Evolutionary conservation across 1,140 invertebrate genomes (phyloP).

Genomic region (Temnothorax nylanderi): DNA sequence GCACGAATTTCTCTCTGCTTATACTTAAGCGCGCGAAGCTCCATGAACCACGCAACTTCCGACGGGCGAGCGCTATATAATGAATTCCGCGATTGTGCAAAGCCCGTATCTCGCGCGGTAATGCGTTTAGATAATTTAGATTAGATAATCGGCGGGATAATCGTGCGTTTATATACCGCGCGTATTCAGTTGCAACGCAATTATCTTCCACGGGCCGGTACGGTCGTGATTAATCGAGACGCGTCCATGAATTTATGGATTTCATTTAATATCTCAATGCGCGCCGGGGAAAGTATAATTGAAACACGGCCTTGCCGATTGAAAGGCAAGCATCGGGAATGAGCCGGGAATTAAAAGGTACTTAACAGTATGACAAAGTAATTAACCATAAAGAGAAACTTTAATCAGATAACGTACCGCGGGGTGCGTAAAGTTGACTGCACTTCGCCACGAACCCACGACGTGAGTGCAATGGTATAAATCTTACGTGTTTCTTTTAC

Average conservation of each 20-base stretch:
- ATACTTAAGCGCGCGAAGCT: conserved; percentile 21
- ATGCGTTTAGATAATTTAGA: conserved; percentile 67
- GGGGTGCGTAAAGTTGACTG: conserved; percentile 21
- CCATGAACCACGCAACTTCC: conserved; percentile 35
- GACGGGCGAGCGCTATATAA: conserved; percentile 60
- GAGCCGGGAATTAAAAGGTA: conserved; percentile 65
- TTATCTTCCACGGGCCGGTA: conserved; percentile 65
- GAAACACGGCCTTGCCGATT: conserved; percentile 73
- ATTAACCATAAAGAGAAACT: conserved; percentile 71
- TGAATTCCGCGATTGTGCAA: conserved; percentile 66
- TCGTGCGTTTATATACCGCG: conserved; percentile 57
- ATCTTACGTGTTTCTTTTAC: conserved; percentile 30
- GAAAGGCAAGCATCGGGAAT: conserved; percentile 63
- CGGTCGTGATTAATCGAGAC: conserved; percentile 72
- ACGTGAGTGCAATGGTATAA: conserved; percentile 44
- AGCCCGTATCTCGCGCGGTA: conserved; percentile 33
- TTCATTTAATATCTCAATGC: conserved; percentile 77
- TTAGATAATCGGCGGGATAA: conserved; percentile 72
- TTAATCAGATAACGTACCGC: conserved; percentile 67
- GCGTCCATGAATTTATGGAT: conserved; percentile 76
- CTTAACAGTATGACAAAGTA: conserved; percentile 74
- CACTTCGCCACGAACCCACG: background rate
- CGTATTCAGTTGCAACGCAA: conserved; percentile 50
- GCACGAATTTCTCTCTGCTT: conserved; percentile 2
- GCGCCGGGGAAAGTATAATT: conserved; percentile 66